Conservation (phyloP, 2,113 vertebrate genomes). For the Geothlypis trichas region DNA sequence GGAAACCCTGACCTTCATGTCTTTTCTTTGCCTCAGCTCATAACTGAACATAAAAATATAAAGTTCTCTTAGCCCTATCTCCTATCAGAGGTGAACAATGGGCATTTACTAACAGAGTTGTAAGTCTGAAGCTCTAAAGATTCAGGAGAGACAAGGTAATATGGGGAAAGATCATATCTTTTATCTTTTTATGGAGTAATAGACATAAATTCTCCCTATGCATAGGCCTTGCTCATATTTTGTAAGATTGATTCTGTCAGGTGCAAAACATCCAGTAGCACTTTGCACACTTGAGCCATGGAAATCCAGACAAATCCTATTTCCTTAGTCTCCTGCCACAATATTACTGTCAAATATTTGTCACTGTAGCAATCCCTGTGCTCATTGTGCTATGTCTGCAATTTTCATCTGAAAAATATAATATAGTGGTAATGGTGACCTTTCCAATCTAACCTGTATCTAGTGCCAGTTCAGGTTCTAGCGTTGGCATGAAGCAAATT, state of each 20-base stretch:
- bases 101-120: neutral
- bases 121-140: neutral
- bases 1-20: neutral
- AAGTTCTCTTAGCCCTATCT: neutral
- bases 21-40: neutral
- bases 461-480: neutral
- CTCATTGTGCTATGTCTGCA: neutral
- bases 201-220: neutral
- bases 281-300: neutral
- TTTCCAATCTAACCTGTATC: neutral
- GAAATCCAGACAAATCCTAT: conserved; percentile 14
- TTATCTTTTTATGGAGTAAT: neutral
- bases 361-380: neutral
- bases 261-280: neutral
- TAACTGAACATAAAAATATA: neutral
- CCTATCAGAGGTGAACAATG: neutral
- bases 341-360: neutral
- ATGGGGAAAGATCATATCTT: neutral
- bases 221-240: neutral
- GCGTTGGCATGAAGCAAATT: neutral
- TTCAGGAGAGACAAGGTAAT: neutral
- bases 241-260: neutral
- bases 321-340: neutral
- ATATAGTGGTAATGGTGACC: neutral
- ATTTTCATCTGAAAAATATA: neutral